Evolutionary conservation across 2,113 vertebrate species (phyloP).

Genomic region (Aspidoscelis tigris): DNA sequence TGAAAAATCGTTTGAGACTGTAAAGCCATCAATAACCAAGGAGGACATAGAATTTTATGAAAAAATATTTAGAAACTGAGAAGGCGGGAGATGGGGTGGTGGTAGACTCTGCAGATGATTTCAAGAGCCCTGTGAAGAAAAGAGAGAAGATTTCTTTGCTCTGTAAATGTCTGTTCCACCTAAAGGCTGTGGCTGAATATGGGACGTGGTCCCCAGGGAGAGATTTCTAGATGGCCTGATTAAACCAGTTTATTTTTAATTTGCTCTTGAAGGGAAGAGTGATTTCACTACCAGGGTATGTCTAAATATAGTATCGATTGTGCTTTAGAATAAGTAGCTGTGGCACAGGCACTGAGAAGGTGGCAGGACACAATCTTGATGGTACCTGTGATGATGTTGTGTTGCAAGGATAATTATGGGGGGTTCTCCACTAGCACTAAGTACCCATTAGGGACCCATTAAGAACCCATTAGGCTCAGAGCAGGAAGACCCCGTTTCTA

Average conservation of each 20-base stretch:
- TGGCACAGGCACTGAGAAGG: no score
- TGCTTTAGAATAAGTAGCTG: no score
- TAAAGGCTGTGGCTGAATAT: no score
- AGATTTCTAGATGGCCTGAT: background rate
- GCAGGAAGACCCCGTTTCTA: no score
- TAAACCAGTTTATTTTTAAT: background rate
- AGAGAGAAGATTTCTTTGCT: background rate
- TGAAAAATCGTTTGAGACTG: slow-evolving; percentile 74
- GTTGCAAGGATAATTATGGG: no score
- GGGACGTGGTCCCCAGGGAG: no score
- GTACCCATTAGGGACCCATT: no score
- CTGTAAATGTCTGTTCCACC: background rate
- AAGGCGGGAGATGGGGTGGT: slow-evolving; percentile 10
- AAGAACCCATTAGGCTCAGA: no score
- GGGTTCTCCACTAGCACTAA: no score
- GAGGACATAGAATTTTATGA: slow-evolving; percentile 82
- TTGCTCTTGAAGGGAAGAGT: background rate
- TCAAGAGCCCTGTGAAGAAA: background rate
- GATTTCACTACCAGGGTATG: background rate
- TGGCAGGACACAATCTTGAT: no score
- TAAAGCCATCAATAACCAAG: slow-evolving; percentile 83
- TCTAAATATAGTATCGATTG: background rate
- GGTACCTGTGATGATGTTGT: no score
- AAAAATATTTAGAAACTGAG: slow-evolving; percentile 66
- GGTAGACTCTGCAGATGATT: background rate